Conservation (phyloP, 2,113 vertebrate species). For the Nothocercus nigrocapillus region DNA sequence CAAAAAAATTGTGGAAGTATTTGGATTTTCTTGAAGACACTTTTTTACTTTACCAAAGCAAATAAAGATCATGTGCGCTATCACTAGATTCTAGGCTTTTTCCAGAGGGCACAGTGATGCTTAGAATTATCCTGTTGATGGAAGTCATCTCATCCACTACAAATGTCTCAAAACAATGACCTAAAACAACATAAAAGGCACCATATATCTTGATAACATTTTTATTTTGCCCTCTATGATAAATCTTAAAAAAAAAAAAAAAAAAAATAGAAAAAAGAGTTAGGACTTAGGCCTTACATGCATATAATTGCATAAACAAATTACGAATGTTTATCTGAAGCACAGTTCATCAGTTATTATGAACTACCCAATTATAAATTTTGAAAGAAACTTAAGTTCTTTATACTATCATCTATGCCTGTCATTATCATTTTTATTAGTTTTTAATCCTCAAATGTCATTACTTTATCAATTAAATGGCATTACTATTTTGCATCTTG, state of each 20-base stretch:
- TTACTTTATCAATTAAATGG: not conserved
- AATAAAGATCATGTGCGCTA: not conserved
- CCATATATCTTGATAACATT: not conserved
- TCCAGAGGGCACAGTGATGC: not conserved
- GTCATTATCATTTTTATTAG: not conserved
- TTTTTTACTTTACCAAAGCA: not conserved
- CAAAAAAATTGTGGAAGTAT: not conserved
- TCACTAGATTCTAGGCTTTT: not conserved
- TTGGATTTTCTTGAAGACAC: not conserved
- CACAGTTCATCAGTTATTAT: not conserved
- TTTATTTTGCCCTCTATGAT: not conserved
- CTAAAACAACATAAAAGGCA: not conserved
- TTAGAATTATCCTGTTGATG: not conserved
- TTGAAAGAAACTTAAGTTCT: not conserved
- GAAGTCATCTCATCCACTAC: not conserved
- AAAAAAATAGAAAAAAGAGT: not conserved
- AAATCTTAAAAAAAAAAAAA: not conserved
- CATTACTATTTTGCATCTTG: not conserved
- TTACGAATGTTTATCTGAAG: not conserved
- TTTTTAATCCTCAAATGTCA: not conserved
- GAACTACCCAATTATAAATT: not conserved
- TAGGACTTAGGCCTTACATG: not conserved
- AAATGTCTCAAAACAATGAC: not conserved
- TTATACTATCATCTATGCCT: not conserved
- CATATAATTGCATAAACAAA: not conserved